Base-by-base conservation (phyloP, 1,140 invertebrate species). In the Cotesia vestalis region DNA sequence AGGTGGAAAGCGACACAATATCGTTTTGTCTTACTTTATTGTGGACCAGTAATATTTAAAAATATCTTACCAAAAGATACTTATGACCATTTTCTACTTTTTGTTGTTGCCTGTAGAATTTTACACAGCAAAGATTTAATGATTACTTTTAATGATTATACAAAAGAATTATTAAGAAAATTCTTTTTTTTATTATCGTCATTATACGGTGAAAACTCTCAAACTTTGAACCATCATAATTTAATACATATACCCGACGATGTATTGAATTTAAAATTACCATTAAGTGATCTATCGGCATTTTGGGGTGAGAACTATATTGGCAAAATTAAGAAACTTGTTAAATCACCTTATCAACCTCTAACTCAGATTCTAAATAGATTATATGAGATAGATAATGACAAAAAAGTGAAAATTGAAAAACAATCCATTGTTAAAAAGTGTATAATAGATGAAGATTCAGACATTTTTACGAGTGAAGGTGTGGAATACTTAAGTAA, bases 1-100 rank as follows among this genome's bases (percentile, higher is more conserved):
- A 60, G 38, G 27, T 73, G 75, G 75, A 71, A 73, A 57, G 71
- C 72, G 34, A 72, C 71, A 35, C 62, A 72, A 52, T 66, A 60
- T 51, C 71, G 71, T 60, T 66, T 72, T 51, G 27, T 72, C 20
- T 72, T 72, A 60, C 36, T 40, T 17, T 72, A 72, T 60, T 40
- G 51, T 57, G 63, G 71, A 5, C 51, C 51, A 9, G 35, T 59
- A 53, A 36, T 66, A 9, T 20, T 72, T 17, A 4, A 38, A 73
- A 4, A 70, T 55, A 55, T 69, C 9, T 52, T 69, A 52, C 4
- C 46, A 35, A 38, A 35, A 3, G 5, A 66, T 12, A n/a, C 69
- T n/a, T 66, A 69, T 11, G 57, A n/a, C 2, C 61, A 69, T 73
- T 69, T 73, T 62, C 2, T 66, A 11, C 59, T 73, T 14, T 46